These are phyloP conservation scores for Uria aalge DNA, from an alignment of 2,113 vertebrate genomes.

Conservation along the genomic window DNA sequence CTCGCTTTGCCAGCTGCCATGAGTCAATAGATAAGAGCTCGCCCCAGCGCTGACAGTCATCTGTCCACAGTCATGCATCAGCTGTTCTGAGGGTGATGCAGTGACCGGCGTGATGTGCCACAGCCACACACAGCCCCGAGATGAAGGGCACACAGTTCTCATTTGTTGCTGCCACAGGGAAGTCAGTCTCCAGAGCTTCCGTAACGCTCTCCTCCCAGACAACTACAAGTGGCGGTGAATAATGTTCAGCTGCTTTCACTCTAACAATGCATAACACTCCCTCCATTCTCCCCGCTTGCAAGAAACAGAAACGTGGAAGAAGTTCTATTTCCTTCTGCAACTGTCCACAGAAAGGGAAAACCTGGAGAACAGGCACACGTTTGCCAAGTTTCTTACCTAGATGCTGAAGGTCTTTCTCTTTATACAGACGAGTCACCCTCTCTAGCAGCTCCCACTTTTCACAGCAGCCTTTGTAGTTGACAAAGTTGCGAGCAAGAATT, in stretches of 20 bases:
- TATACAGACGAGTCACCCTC: constrained; percentile 88
- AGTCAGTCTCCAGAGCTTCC: neutral
- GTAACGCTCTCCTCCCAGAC: neutral
- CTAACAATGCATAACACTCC: accelerated
- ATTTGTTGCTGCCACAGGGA: neutral
- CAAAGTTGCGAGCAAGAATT: constrained; percentile 95
- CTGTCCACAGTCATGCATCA: accelerated
- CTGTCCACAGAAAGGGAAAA: neutral
- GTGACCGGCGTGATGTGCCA: neutral
- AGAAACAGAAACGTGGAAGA: accelerated
- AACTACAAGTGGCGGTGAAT: accelerated
- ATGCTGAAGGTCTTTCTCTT: constrained; percentile 84
- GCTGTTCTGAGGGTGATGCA: neutral
- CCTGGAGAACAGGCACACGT: accelerated
- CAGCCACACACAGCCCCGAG: accelerated
- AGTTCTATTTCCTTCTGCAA: neutral
- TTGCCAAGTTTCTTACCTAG: constrained; percentile 67
- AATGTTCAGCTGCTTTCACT: neutral
- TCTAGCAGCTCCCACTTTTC: constrained; percentile 99
- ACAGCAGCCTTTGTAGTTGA: constrained; percentile 97
- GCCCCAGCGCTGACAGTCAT: neutral
- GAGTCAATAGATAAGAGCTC: neutral
- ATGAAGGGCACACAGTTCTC: neutral
- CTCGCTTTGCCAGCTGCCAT: neutral
- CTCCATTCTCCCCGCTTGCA: neutral